Conservation (phyloP, 2,113 vertebrate genomes). For the Callopanchax toddi region DNA sequence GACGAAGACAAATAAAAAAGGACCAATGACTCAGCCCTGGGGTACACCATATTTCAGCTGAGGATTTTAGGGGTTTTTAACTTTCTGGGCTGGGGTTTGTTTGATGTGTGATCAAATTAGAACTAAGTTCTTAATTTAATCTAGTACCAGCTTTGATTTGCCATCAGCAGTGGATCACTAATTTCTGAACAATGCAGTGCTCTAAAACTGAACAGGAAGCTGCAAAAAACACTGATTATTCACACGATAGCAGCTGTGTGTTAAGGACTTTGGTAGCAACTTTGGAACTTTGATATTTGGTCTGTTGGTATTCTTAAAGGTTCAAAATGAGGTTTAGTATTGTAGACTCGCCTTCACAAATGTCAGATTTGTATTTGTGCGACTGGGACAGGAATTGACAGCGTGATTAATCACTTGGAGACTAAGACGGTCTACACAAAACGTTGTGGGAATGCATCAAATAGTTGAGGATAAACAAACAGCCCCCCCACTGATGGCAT, state of each 20-base stretch:
- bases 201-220: no score
- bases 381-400: not conserved
- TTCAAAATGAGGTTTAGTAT: not conserved
- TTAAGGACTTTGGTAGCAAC: no score
- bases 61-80: not conserved
- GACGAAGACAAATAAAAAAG: not conserved
- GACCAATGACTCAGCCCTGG: not conserved
- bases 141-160: no score
- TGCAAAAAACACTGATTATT: no score
- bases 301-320: not conserved
- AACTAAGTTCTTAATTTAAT: no score
- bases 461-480: not conserved
- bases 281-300: no score
- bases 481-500: not conserved
- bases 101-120: no score
- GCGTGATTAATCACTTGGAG: not conserved
- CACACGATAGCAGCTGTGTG: no score
- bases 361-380: not conserved
- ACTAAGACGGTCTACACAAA: not conserved
- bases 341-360: not conserved
- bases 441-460: constrained; percentile 1
- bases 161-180: no score
- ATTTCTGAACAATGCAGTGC: no score
- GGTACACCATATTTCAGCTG: not conserved
- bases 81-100: no score